Base-by-base conservation (phyloP, 2,888 invertebrate species). In the Acrobasis consociella region DNA sequence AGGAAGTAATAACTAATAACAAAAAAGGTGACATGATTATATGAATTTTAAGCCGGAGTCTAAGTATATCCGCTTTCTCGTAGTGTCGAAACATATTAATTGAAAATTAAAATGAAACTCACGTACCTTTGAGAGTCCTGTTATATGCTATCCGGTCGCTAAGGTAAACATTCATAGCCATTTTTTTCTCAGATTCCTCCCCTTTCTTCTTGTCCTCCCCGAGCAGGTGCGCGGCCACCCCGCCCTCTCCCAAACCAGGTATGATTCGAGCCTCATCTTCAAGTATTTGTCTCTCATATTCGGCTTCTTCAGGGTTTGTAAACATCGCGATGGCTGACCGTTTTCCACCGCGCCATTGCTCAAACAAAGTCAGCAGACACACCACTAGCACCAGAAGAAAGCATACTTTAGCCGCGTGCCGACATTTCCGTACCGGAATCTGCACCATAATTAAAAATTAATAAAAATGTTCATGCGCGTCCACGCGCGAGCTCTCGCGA, bases 81-180 rank as follows among this genome's bases (percentile, higher is more conserved):
- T 42, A 13, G 42, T 11, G 2, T 42, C 13, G 11, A 10, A 7
- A 11, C 10, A 9, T 50, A 50, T 50, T 22, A 16, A 46, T 17
- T 9, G 13, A 46, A 22, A 63, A 37, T 39, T 17, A 17, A 37
- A 46, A 58, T 16, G 51, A 51, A 22, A 60, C 60, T 62, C 39
- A 68, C 67, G 73, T 78, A 90, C 93, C 97, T 78, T 94, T 94
- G 46, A 97, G 85, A 69, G 95, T 95, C 72, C 99, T 93, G 83
- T 97, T 97, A 75, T 97, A 95, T 0, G 97, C 95, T 77, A 99
- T 96, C 80, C 96, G 95, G 81, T 98, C 97, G 81, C 98, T 98
- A 9, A 98, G 93, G 72, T 97, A 94, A 64, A 97, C 95, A 82
- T 99, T 99, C 69, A 99, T 94, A 1, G 98, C 98, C 71, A 97